Evolutionary conservation across 2,888 invertebrate species (phyloP).

Genomic region (Holacanthella duospinosa): DNA sequence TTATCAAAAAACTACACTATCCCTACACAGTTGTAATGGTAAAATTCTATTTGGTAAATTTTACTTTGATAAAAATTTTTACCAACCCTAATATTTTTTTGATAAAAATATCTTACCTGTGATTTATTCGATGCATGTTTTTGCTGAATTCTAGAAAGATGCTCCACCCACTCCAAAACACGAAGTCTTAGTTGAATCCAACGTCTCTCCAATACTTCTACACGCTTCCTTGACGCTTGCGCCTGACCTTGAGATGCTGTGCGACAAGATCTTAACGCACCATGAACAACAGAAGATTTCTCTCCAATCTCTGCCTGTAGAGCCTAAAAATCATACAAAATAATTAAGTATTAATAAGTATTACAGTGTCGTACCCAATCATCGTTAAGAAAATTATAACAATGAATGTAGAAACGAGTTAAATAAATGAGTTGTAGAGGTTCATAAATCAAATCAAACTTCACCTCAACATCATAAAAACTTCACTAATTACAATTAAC

Average conservation of each 20-base stretch:
- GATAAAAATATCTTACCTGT: too few relatives aligned
- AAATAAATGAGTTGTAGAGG: background rate
- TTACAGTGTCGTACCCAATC: too few relatives aligned
- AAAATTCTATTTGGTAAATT: too few relatives aligned
- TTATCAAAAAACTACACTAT: too few relatives aligned
- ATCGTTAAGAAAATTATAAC: background rate
- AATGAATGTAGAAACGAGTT: background rate
- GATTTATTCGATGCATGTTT: constrained; percentile 3
- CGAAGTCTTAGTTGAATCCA: constrained; percentile 36
- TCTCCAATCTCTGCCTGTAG: constrained; percentile 35
- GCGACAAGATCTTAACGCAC: constrained; percentile 30
- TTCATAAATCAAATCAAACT: background rate
- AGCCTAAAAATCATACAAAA: constrained; percentile 23
- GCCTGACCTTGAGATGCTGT: constrained; percentile 22
- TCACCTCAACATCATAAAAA: background rate
- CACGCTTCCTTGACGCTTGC: constrained; percentile 10
- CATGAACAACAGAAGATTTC: constrained; percentile 32
- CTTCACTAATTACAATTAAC: too few relatives aligned
- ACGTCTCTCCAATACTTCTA: constrained; percentile 31
- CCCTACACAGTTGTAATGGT: too few relatives aligned
- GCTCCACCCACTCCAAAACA: constrained; percentile 37
- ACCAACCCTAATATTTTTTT: too few relatives aligned
- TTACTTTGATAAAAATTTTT: too few relatives aligned
- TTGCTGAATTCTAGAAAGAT: constrained; percentile 30
- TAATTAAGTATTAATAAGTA: constrained; percentile 1